These are phyloP conservation scores for Parascotia fuliginaria DNA, from an alignment of 2,888 invertebrate genomes.

Conservation along the genomic window DNA sequence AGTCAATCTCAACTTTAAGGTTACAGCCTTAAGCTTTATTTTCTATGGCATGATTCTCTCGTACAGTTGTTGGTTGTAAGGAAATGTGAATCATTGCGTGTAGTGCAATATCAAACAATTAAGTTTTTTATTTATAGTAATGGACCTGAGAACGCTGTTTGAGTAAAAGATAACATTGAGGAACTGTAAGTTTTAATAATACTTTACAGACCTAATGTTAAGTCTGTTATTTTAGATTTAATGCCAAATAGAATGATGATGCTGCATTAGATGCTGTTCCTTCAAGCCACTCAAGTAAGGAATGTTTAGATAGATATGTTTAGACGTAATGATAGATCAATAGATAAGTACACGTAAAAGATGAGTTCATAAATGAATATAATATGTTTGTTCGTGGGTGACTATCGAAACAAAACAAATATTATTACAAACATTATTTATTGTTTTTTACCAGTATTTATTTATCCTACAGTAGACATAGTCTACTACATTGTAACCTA, in stretches of 20 bases:
- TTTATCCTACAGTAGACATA: conserved; percentile 34
- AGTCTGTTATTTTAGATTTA: no score
- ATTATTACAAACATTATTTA: conserved; percentile 43
- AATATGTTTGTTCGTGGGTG: neutral
- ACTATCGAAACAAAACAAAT: conserved; percentile 45
- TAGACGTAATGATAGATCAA: no score
- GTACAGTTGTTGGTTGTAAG: conserved; percentile 28
- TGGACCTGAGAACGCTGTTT: neutral
- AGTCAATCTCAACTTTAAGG: conserved; percentile 20
- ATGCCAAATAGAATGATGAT: no score
- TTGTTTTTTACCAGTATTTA: conserved; percentile 38
- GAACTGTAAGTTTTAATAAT: no score
- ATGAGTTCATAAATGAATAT: no score
- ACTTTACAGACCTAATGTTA: no score
- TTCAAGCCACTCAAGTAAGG: no score
- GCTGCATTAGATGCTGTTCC: no score
- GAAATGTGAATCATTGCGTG: conserved; percentile 33
- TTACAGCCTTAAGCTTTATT: conserved; percentile 14
- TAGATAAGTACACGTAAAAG: no score
- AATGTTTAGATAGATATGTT: no score
- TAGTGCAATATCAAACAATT: conserved; percentile 34
- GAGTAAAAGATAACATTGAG: no score
- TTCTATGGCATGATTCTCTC: conserved; percentile 19
- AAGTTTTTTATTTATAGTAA: conserved; percentile 27
- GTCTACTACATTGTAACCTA: conserved; percentile 30